These are phyloP conservation scores for Metridium senile DNA, from an alignment of 92 coral and sea anemone species.

Conservation along the genomic window DNA sequence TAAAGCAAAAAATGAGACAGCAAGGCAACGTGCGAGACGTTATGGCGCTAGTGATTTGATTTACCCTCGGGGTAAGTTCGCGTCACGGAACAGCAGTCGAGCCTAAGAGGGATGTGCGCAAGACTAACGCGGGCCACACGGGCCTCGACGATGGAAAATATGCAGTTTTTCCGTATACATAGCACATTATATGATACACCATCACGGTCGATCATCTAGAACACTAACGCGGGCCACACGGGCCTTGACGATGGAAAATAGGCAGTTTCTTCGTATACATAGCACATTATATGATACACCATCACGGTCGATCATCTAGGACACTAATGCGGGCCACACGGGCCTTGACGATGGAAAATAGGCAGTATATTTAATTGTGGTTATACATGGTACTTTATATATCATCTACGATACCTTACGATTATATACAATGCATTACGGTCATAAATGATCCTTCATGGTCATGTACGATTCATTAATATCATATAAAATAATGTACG, in stretches of 20 bases:
- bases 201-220: too few relatives aligned
- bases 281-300: neutral
- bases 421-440: neutral
- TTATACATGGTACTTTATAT: neutral
- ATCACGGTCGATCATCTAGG: too few relatives aligned
- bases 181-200: neutral
- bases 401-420: neutral
- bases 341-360: neutral
- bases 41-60: neutral
- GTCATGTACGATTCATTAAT: neutral
- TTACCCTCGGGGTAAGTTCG: neutral
- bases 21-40: conserved; percentile 23
- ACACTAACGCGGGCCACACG: neutral
- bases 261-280: neutral
- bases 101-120: conserved; percentile 2
- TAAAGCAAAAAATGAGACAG: neutral
- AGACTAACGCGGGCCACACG: conserved; percentile 1
- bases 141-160: neutral
- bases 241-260: neutral
- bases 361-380: neutral
- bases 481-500: too few relatives aligned
- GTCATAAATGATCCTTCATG: neutral
- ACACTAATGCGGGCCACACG: neutral
- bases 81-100: neutral
- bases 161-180: neutral